Conservation (phyloP, 2,888 invertebrate genomes). For the Eupithecia pulchellata region DNA sequence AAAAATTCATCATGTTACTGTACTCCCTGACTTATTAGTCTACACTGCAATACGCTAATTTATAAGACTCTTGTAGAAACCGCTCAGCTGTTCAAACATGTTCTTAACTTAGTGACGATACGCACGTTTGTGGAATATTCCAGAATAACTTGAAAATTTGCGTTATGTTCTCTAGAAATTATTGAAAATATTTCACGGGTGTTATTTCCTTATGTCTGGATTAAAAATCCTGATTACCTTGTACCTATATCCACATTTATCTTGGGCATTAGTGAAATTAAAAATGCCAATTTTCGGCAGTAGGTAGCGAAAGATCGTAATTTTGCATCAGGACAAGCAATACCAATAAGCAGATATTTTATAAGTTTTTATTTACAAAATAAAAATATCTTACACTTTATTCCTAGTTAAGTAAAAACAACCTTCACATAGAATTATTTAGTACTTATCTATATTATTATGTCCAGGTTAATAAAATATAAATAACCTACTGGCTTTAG, state of each 20-base stretch:
- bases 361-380: conserved; percentile 34
- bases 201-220: no score
- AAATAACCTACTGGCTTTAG: neutral
- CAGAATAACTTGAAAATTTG: neutral
- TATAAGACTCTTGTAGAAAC: neutral
- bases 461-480: neutral
- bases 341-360: neutral
- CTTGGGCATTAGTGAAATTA: neutral
- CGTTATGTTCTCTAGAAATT: neutral
- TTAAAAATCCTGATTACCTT: no score
- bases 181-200: neutral
- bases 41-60: neutral
- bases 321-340: neutral
- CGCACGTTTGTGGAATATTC: neutral
- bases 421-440: neutral
- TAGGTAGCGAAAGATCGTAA: neutral
- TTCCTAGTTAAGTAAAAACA: conserved; percentile 20
- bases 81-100: neutral
- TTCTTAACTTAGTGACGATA: neutral
- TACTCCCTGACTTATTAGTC: neutral
- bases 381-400: conserved; percentile 40
- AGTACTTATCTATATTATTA: neutral
- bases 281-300: neutral
- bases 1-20: neutral
- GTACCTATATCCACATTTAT: no score